phyloP scores from a whole-genome alignment of 2,888 invertebrate species.

The Drosophila monieri region DNA sequence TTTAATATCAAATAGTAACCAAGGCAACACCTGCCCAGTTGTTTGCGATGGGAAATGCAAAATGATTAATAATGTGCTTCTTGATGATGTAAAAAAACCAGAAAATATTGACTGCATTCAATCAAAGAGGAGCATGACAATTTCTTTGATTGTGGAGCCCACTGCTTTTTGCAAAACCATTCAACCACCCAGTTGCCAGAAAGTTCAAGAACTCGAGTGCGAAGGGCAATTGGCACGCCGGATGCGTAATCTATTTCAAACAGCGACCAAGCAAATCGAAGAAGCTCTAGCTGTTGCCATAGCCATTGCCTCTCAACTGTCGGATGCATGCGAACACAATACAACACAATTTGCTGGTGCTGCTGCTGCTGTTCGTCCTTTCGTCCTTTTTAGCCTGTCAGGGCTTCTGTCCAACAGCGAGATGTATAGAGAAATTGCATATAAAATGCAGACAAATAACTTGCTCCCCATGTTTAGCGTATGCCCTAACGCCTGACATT shows the following conservation, averaged over 20 bases:
- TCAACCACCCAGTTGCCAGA: slow-evolving; percentile 28
- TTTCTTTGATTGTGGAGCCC: slow-evolving; percentile 62
- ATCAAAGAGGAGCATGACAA: slow-evolving; percentile 46
- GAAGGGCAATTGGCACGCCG: slow-evolving; percentile 70
- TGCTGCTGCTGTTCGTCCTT: slow-evolving; percentile 35
- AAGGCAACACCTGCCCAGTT: slow-evolving; percentile 37
- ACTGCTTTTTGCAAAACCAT: slow-evolving; percentile 42
- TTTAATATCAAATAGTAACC: slow-evolving; percentile 14
- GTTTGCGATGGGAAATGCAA: slow-evolving; percentile 26
- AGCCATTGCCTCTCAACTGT: slow-evolving; percentile 35
- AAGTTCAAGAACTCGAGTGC: slow-evolving; percentile 38
- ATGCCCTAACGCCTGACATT: slow-evolving; percentile 66
- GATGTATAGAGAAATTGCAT: slow-evolving; percentile 63
- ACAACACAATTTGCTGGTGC: slow-evolving; percentile 74
- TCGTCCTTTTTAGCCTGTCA: slow-evolving; percentile 34
- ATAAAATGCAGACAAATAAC: slow-evolving; percentile 75
- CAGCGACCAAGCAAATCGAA: slow-evolving; percentile 69
- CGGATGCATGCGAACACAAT: slow-evolving; percentile 56
- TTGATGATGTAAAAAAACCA: slow-evolving; percentile 23
- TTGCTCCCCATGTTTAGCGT: slow-evolving; percentile 55
- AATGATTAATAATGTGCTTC: slow-evolving; percentile 45
- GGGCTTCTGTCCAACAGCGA: slow-evolving; percentile 58
- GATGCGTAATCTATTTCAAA: slow-evolving; percentile 75
- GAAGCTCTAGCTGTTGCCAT: slow-evolving; percentile 27
- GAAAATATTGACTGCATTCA: slow-evolving; percentile 50